Evolutionary conservation across 2,113 vertebrate species (phyloP).

Genomic region (Redunca redunca): DNA sequence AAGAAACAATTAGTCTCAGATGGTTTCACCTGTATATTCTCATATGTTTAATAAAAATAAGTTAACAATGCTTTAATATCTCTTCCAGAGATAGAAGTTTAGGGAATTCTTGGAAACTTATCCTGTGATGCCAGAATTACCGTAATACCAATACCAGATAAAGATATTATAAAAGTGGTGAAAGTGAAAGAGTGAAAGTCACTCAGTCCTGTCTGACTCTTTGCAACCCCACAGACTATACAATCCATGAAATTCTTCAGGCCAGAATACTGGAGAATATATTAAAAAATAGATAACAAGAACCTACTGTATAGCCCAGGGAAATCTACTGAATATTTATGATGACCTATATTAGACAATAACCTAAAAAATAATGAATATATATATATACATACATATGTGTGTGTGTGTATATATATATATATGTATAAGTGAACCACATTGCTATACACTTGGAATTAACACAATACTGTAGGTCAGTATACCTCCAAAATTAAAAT

Average conservation of each 20-base stretch:
- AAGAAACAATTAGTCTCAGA: not conserved
- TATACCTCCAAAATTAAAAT: not conserved
- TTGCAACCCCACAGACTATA: not conserved
- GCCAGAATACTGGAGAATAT: not conserved
- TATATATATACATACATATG: not conserved
- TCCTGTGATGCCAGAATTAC: not conserved
- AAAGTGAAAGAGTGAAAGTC: not conserved
- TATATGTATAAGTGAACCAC: not conserved
- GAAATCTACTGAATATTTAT: not conserved
- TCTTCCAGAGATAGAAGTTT: not conserved
- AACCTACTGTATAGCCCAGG: not conserved
- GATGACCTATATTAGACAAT: not conserved
- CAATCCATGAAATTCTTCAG: not conserved
- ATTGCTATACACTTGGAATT: not conserved
- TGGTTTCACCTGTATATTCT: not conserved
- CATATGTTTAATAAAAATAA: not conserved
- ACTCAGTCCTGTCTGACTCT: not conserved
- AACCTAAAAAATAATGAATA: not conserved
- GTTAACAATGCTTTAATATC: not conserved
- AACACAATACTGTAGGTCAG: not conserved
- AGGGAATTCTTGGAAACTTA: not conserved
- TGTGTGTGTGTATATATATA: accelerated
- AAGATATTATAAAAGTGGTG: not conserved
- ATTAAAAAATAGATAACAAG: not conserved
- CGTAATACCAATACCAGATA: not conserved